phyloP scores from a whole-genome alignment of 2,797 vertebrate genomes.

The Decapterus maruadsi region DNA sequence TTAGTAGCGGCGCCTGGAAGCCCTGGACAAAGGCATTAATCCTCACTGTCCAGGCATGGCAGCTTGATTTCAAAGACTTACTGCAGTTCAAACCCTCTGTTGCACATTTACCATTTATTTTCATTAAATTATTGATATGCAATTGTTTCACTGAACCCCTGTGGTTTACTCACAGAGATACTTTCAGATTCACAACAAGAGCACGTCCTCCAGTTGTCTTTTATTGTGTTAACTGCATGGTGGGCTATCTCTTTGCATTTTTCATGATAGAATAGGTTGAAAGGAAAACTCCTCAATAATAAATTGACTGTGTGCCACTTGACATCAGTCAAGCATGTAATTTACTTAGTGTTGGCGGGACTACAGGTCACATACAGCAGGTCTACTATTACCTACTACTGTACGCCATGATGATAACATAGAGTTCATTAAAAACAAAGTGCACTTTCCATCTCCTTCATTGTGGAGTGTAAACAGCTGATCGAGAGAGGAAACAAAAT shows the following conservation, averaged over 20 bases:
- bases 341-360: background rate
- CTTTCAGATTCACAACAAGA: background rate
- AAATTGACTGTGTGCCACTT: background rate
- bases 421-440: background rate
- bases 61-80: constrained; percentile 57
- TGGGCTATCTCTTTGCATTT: background rate
- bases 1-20: constrained; percentile 62
- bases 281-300: background rate
- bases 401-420: background rate
- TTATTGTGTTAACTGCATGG: background rate
- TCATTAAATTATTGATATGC: constrained; percentile 51
- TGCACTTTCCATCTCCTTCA: background rate
- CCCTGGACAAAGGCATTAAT: constrained; percentile 59
- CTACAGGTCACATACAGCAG: background rate
- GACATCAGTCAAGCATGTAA: background rate
- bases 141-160: background rate
- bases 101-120: constrained; percentile 37
- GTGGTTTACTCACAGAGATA: background rate
- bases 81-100: constrained; percentile 28
- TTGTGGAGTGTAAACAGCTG: constrained; percentile 13
- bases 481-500: constrained; percentile 4
- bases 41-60: constrained; percentile 39
- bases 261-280: background rate
- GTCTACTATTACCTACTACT: background rate
- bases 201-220: background rate